Percentiles rank a stretch among this genome's conserved stretches.
Conservation (phyloP, 2,888 invertebrate genomes). For the Brachyopa scutellaris region DNA sequence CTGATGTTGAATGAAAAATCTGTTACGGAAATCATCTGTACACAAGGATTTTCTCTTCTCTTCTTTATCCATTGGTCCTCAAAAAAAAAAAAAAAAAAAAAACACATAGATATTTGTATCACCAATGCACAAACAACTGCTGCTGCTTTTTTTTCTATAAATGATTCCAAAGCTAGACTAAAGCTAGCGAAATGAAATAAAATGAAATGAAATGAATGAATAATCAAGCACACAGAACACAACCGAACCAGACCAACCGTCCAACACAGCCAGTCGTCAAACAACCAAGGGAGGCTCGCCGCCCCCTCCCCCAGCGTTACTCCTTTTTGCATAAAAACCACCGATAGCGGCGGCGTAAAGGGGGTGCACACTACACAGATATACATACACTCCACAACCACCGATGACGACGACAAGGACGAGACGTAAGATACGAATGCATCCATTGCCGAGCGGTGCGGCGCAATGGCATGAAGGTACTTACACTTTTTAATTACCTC, state of each 20-base stretch:
- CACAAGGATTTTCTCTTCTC: constrained; percentile 33
- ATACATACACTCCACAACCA: no score
- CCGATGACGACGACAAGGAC: constrained; percentile 22
- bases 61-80: constrained; percentile 13
- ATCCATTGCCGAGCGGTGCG: neutral
- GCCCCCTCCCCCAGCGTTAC: neutral
- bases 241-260: constrained; percentile 26
- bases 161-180: constrained; percentile 67
- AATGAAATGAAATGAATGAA: constrained; percentile 72
- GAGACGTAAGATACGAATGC: neutral
- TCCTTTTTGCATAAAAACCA: constrained; percentile 6
- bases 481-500: constrained; percentile 76
- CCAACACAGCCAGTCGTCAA: constrained; percentile 53
- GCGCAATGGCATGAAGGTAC: constrained; percentile 70
- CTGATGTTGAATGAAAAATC: constrained; percentile 70
- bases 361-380: neutral
- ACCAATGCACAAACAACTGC: constrained; percentile 46
- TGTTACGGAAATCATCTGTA: constrained; percentile 69
- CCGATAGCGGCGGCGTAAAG: neutral
- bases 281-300: constrained; percentile 1
- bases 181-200: constrained; percentile 70
- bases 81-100: constrained; percentile 4
- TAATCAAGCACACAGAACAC: constrained; percentile 70
- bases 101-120: constrained; percentile 48
- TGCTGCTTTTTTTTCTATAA: constrained; percentile 36